Evolutionary conservation across 2,113 vertebrate genomes (phyloP), one percentile per base, ranked within the genome.

Genomic region (Vidua macroura): DNA sequence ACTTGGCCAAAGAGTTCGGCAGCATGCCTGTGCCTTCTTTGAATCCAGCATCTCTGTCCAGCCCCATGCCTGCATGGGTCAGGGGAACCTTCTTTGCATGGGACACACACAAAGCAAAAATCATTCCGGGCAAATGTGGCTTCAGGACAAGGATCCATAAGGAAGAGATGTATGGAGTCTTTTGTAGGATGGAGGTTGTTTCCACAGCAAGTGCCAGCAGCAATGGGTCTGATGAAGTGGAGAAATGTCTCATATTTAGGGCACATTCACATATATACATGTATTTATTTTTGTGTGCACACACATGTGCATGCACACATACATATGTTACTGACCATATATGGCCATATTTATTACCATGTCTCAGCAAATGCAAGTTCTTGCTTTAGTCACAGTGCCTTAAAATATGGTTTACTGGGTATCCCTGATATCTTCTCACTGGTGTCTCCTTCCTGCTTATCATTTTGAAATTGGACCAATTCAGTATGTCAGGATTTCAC

Each of bases 1-100:
- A 51, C 78, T 96, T 59, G 79, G 94, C 94, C 49, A 46, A 73
- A 43, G 52, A 56, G 48, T 19, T 92, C 3, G 23, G 94, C 95
- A 94, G 44, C 1, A 10, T 97, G 91, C 86, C 96, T 24, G 52
- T 44, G 75, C 75, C 27, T 56, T 33, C 85, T 72, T 33, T 60
- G 83, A 84, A 86, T 80, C 73, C 76, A 81, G 53, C 58, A 24
- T 60, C 80, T 33, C 76, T 64, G 2, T 35, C 41, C 39, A 74
- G 49, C 66, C 44, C 62, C 27, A 1, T 33, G 83, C 64, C 43
- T 1, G 86, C 0, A 0, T 48, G 83, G 51, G 35, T 44, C 37
- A 63, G 79, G 48, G 68, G 27, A 59, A 35, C 83, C 59, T 88
- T 44, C 68, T 95, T 64, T 11, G 4, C 37, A 53, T 43, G 64